Evolutionary conservation across 2,888 invertebrate species (phyloP).

Genomic region (Molorchus minor): DNA sequence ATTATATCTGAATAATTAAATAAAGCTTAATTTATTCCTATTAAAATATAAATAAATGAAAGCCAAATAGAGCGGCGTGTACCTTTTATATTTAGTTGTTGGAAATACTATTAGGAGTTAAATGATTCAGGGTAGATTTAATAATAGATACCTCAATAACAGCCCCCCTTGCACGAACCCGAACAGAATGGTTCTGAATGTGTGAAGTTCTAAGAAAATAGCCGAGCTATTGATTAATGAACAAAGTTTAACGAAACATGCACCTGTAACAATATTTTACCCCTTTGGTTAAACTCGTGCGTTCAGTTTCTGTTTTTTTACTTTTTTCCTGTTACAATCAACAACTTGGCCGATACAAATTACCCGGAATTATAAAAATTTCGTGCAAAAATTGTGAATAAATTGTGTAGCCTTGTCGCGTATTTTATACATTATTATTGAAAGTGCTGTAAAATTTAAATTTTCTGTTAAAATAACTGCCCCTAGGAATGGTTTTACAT

Average conservation of each 20-base stretch:
- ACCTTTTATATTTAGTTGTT: conserved; percentile 21
- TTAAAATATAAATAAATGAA: conserved; percentile 22
- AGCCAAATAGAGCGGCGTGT: conserved; percentile 4
- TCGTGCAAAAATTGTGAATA: neutral
- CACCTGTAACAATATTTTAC: conserved; percentile 14
- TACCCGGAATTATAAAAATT: conserved; percentile 9
- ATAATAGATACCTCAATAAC: conserved; percentile 29
- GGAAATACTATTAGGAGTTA: conserved; percentile 26
- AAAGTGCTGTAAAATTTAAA: too few relatives aligned
- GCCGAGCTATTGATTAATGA: conserved; percentile 28
- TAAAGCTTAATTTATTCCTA: conserved; percentile 21
- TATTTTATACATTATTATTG: too few relatives aligned
- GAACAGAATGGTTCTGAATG: conserved; percentile 21
- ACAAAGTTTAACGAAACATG: conserved; percentile 21
- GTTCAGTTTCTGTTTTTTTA: neutral
- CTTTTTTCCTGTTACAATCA: neutral
- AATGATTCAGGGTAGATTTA: conserved; percentile 29
- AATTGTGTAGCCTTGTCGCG: conserved; percentile 7
- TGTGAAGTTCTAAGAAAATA: conserved; percentile 32
- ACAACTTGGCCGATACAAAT: neutral
- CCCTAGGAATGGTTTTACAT: too few relatives aligned
- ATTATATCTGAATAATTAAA: conserved; percentile 17
- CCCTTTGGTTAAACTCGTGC: conserved; percentile 1
- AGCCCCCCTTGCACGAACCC: conserved; percentile 26
- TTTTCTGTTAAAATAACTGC: too few relatives aligned